Evolutionary conservation across 2,113 vertebrate genomes (phyloP), one percentile per base, ranked within the genome.

Genomic region (Poeciliopsis occidentalis): DNA sequence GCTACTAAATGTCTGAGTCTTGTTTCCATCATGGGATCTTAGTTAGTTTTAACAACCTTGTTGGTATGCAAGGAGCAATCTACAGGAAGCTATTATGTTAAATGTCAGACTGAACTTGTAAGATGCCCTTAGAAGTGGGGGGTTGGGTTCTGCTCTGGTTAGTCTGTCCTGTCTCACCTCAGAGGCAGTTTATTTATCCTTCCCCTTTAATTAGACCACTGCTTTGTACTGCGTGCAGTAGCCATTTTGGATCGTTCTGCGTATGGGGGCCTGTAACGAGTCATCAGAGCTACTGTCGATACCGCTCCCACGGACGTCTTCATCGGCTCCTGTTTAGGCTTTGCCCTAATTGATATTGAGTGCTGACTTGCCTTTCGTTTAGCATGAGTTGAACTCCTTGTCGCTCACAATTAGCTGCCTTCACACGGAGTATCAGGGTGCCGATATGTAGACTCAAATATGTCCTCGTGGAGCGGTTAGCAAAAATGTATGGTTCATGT

Each of bases 281-380:
- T 83, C 78, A 66, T 67, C 63, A 71, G 73, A 75, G 39, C 76
- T 82, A 68, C 75, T 80, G 87, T 85, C 86, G 44, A 87, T 85
- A 78, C 29, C 4, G 66, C 70, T 76, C 78, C 75, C 32, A 12
- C 4, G 64, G 34, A 65, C 13, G 57, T 60, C 83, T 85, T 85
- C 69, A 71, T 84, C 71, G 60, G 69, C 64, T 57, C 51, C 89
- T 81, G 89, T 77, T 87, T 68, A 73, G 73, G 77, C 71, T 90
- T 78, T 73, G 29, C 64, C 74, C 64, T 92, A 86, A 92, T 82
- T 88, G 86, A 87, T 83, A 85, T 75, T 84, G 88, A 93, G 83
- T 72, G 86, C 81, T 68, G 82, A 78, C 84, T 81, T 44, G 67
- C 86, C 34, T 78, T 80, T 79, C 22, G 27, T 64, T 78, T 62